Evolutionary conservation across 2,888 invertebrate genomes (phyloP), one percentile per base, ranked within the genome.

Genomic region (Pseudococcus jackbeardsleyi): DNA sequence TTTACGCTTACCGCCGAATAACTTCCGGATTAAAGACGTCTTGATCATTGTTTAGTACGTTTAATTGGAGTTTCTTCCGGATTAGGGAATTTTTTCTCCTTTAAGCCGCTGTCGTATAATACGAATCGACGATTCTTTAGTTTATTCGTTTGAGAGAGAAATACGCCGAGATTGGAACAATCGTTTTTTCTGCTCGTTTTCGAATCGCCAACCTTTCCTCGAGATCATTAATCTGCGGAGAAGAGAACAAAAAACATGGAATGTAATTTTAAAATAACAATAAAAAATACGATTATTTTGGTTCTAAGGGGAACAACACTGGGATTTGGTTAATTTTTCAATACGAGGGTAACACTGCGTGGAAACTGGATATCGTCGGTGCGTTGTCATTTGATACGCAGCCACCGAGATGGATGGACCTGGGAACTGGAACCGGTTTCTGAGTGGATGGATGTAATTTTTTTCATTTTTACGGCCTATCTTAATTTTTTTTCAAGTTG

Each of bases 1-100:
- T 72, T 72, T 17, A 26, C 72, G 72, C 72, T 72, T 72, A 72
- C 72, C 72, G 33, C 8, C 72, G 33, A 64, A 64, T 33, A 72
- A 72, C 72, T 15, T 72, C 12, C 33, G 72, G 33, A 72, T 72
- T 72, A 72, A 72, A 72, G 17, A 0, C 72, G 12, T 72, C 33
- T 72, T 72, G 26, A 72, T 72, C 33, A 72, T 72, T 72, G 72
- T 72, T 72, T 72, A 72, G 72, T 19, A 72, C 72, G 33, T 72
- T 72, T 72, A 33, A 72, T 72, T 72, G 15, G 72, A 72, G 72
- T 33, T 68, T 72, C 33, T 33, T 72, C 33, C 33, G 33, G 7
- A 33, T 72, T 72, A 33, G 72, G 22, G 8, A 64, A 33, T 72
- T 33, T 26, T 72, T 72, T 72, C 6, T 15, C 12, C 8, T 15